Evolutionary conservation across 2,888 invertebrate genomes (phyloP).

Genomic region (Drosophila kanekoi): DNA sequence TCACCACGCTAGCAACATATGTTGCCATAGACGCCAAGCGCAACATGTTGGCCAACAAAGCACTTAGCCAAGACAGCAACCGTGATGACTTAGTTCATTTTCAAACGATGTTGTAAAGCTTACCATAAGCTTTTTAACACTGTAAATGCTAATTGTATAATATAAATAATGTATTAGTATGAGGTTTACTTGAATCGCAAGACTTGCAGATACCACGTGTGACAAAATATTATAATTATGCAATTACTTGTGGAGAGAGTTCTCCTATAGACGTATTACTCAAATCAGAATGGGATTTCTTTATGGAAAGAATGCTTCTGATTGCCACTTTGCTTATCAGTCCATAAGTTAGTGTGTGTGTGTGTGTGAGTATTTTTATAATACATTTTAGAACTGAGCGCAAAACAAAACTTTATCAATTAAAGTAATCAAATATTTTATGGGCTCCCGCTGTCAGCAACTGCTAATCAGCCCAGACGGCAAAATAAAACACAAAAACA

Average conservation of each 20-base stretch:
- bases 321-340: constrained; percentile 43
- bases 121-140: constrained; percentile 19
- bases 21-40: constrained; percentile 31
- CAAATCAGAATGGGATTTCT: not conserved
- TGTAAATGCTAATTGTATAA: not conserved
- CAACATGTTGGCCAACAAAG: constrained; percentile 24
- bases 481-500: constrained; percentile 6
- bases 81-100: not conserved
- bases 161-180: not conserved
- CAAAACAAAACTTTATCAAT: constrained; percentile 49
- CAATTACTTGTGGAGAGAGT: too few relatives aligned
- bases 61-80: constrained; percentile 29
- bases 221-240: too few relatives aligned
- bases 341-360: not conserved
- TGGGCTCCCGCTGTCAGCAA: constrained; percentile 28
- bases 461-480: constrained; percentile 55
- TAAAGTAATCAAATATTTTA: constrained; percentile 47
- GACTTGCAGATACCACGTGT: constrained; percentile 3
- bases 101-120: constrained; percentile 20
- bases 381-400: constrained; percentile 5
- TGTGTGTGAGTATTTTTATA: constrained; percentile 3
- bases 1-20: constrained; percentile 45
- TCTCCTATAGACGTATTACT: not conserved
- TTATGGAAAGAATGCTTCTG: not conserved
- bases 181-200: not conserved